Base-by-base conservation (phyloP, 2,888 invertebrate genomes). In the Lypha dubia region DNA sequence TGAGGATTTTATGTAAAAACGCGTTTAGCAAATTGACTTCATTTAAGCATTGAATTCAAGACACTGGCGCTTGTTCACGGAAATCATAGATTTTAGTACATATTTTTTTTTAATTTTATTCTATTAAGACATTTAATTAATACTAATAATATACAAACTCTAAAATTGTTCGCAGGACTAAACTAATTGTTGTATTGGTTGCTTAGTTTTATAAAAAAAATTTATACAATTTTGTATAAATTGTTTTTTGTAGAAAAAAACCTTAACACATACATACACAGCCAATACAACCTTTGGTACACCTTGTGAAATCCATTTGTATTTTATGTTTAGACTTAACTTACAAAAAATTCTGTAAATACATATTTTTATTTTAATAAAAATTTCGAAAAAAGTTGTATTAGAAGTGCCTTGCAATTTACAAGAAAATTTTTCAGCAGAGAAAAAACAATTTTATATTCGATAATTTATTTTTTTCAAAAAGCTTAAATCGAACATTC, bases 331-430 rank as follows among this genome's bases (percentile, higher is more conserved):
- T 51, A 63, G 15, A 17, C 41, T 44, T 53, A 62, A 79, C 35
- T 60, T 38, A 9, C 41, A 44, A 56, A 22, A 58, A 53, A 67
- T 53, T 73, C 56, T 83, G 80, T 83, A 85, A 58, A 79, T 85
- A 82, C 58, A 73, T 63, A 38, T 73, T 75, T 70, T 58, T 75
- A 74, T 60, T 49, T 71, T 71, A 51, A 74, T 38, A 79, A 73
- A 83, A 83, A 49, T 1, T 53, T 53, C 5, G 7, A 5, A 1
- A 7, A 28, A 53, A 53, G 15, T 28, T 22, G 3, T n/a, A 15
- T n/a, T 28, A n/a, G 2, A 11, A 17, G 5, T 53, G 15, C 7
- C 24, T 11, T 38, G 38, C 3, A 38, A 11, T 3, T 11, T 38
- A 1, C 11, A 38, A 38, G 38, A 13, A 46, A 6, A 46, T 46